Percentiles rank a stretch among this genome's conserved stretches.
Conservation (phyloP, 1,140 invertebrate genomes). For the Homarus americanus region DNA sequence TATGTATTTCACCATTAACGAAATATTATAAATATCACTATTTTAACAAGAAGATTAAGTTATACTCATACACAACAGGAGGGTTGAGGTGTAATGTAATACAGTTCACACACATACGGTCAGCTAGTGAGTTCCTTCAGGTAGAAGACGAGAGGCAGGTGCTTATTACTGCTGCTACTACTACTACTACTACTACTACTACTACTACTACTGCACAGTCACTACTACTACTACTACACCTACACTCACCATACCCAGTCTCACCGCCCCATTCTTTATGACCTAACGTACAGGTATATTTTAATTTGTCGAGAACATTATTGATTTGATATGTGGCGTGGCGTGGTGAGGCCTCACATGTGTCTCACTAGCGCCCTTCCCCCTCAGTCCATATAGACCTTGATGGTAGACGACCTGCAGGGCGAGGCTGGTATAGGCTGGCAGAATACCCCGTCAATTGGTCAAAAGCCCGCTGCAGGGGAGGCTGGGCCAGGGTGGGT, state of each 20-base stretch:
- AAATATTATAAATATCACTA: too few relatives aligned
- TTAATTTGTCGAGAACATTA: slow-evolving; percentile 22
- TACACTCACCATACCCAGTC: neutral
- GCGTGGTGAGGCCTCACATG: neutral
- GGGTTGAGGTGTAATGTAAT: too few relatives aligned
- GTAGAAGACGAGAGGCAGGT: too few relatives aligned
- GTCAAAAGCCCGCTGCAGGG: slow-evolving; percentile 20
- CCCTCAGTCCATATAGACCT: neutral
- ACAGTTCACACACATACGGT: too few relatives aligned
- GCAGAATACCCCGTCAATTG: slow-evolving; percentile 25
- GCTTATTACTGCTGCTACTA: too few relatives aligned
- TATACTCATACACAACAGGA: too few relatives aligned
- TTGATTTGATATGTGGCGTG: neutral
- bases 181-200: too few relatives aligned
- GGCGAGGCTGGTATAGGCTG: neutral
- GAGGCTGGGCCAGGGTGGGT: neutral
- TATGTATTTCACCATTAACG: too few relatives aligned
- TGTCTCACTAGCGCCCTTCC: neutral
- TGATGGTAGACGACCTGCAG: slow-evolving; percentile 24
- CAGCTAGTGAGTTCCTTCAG: too few relatives aligned
- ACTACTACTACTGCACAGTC: too few relatives aligned
- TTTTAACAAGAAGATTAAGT: too few relatives aligned
- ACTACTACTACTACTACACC: neutral
- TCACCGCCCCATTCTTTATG: neutral
- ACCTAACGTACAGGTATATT: neutral